Evolutionary conservation across 2,888 invertebrate species (phyloP).

Genomic region (Pristionchus arcanus): DNA sequence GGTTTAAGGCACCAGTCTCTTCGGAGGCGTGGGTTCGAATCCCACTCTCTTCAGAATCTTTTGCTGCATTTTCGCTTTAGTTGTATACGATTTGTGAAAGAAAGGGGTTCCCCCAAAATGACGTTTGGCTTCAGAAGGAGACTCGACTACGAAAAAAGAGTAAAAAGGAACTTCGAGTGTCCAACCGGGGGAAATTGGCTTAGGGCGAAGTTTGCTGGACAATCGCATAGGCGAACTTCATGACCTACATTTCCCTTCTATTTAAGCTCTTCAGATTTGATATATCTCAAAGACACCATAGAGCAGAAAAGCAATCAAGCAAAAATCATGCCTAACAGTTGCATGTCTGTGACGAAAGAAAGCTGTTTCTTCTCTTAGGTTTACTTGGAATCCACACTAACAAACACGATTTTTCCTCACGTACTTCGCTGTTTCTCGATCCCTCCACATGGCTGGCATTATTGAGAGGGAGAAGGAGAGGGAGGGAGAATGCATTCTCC

Average conservation of each 20-base stretch:
- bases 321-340: background rate
- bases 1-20: conserved; percentile 93
- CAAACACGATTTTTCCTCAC: background rate
- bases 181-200: background rate
- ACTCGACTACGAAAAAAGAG: background rate
- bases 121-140: background rate
- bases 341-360: too few relatives aligned
- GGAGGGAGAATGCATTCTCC: background rate
- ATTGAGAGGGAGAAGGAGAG: background rate
- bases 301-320: too few relatives aligned
- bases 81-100: background rate
- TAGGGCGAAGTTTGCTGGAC: background rate
- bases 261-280: background rate
- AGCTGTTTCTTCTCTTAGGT: too few relatives aligned
- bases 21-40: conserved; percentile 91
- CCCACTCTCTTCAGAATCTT: conserved; percentile 83
- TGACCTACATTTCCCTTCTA: background rate
- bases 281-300: background rate
- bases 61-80: background rate
- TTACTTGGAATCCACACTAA: background rate
- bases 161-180: background rate
- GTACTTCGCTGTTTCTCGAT: background rate
- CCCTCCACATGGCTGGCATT: conserved; percentile 8
- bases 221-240: background rate
- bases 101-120: background rate